Conservation (phyloP, 1,140 invertebrate species). For the Drosophila carrolli region DNA sequence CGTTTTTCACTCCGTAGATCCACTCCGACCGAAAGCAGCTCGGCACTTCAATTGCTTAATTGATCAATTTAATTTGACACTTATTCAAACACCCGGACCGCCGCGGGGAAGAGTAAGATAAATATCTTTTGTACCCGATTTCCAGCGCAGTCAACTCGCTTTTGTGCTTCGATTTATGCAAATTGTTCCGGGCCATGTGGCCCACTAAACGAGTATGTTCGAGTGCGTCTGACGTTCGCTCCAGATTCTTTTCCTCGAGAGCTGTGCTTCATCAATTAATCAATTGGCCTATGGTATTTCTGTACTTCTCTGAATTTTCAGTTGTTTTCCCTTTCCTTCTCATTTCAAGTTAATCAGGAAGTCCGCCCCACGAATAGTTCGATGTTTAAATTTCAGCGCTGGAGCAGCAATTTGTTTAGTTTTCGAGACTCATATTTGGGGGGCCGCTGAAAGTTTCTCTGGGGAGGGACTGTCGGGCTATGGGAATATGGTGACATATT, state of each 20-base stretch:
- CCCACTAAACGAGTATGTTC: conserved; percentile 25
- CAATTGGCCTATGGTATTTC: conserved; percentile 69
- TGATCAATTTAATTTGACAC: conserved; percentile 84
- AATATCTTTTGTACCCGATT: conserved; percentile 77
- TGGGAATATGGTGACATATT: conserved; percentile 65
- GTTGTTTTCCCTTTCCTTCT: conserved; percentile 17
- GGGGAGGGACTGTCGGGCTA: not conserved
- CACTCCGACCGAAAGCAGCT: not conserved
- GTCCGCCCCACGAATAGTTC: conserved; percentile 61
- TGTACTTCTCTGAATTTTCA: conserved; percentile 44
- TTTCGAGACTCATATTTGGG: conserved; percentile 24
- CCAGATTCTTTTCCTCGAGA: conserved; percentile 74
- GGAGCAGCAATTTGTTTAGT: conserved; percentile 68
- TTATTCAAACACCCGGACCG: conserved; percentile 71
- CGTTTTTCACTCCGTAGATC: conserved; percentile 40
- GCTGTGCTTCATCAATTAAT: conserved; percentile 77
- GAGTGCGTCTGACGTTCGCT: conserved; percentile 41
- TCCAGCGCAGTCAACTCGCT: conserved; percentile 55
- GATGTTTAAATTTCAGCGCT: conserved; percentile 72
- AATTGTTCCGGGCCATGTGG: conserved; percentile 72
- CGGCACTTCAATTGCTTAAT: conserved; percentile 80
- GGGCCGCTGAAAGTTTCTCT: conserved; percentile 13
- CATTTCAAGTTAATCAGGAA: conserved; percentile 77
- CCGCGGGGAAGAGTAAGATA: conserved; percentile 54
- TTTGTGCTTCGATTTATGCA: conserved; percentile 81